Evolutionary conservation across 2,797 vertebrate genomes (phyloP).

Genomic region (Pagetopsis macropterus): DNA sequence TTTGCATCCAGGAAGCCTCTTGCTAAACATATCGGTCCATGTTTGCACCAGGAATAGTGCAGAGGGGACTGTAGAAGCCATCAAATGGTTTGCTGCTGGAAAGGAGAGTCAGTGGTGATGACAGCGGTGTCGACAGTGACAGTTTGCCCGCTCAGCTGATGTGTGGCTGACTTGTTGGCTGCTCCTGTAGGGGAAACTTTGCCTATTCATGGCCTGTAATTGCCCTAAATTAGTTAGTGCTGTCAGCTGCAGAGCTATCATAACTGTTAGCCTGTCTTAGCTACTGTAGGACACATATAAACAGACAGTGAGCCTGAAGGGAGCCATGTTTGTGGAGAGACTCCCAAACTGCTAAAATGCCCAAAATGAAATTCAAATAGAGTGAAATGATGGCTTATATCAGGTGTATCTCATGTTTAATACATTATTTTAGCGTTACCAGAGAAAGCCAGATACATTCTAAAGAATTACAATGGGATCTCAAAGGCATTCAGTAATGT

Average conservation of each 20-base stretch:
- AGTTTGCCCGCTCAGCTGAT: slow-evolving; percentile 66
- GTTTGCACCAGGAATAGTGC: slow-evolving; percentile 69
- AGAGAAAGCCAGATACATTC: neutral
- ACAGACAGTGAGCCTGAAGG: slow-evolving; percentile 14
- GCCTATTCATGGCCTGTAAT: slow-evolving; percentile 49
- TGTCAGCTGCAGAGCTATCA: slow-evolving; percentile 36
- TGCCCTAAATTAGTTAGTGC: slow-evolving; percentile 37
- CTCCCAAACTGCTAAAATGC: neutral
- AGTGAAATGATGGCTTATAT: slow-evolving; percentile 7
- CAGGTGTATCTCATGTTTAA: slow-evolving; percentile 7
- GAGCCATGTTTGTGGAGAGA: neutral
- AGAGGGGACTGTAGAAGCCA: slow-evolving; percentile 24
- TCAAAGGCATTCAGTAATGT: neutral
- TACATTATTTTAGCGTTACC: slow-evolving; percentile 11
- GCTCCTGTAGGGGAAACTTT: slow-evolving; percentile 47
- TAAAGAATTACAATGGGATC: neutral
- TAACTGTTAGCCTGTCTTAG: slow-evolving; percentile 12
- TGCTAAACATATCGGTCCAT: slow-evolving; percentile 71
- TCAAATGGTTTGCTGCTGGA: slow-evolving; percentile 47
- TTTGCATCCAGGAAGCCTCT: slow-evolving; percentile 68
- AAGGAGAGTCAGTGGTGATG: slow-evolving; percentile 57
- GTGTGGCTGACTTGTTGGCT: slow-evolving; percentile 55
- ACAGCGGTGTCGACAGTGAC: slow-evolving; percentile 56
- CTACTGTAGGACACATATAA: slow-evolving; percentile 7
- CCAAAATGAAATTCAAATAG: slow-evolving; percentile 3